Evolutionary conservation across 2,888 invertebrate species (phyloP), one percentile per base, ranked within the genome.

Genomic region (Hyposoter didymator): DNA sequence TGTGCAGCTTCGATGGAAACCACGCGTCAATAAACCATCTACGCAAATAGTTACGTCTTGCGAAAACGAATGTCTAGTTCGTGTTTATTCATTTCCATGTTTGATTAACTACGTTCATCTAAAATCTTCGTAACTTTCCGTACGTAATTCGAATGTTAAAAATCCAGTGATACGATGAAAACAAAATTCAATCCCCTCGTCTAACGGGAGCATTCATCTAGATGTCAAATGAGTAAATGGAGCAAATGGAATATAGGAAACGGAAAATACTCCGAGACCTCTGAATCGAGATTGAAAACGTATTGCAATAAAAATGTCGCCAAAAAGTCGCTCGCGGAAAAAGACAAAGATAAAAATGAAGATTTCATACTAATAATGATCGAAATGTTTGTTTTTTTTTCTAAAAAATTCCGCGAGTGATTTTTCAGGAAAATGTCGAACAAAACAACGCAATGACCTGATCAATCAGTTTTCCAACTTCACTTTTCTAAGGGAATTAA

Each of bases 1-100:
- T 70, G 69, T 22, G 28, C 3, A 59, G 67, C 43, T 39, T 78
- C 22, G 70, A 70, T 6, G 12, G 45, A 78, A 70, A 47, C 19
- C 32, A 8, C 10, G 14, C 78, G n/a, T 17, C 67, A 67, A 69
- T 32, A 55, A 78, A 55, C 43, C 2, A 45, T 78, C 78, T 78
- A 67, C 35, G 55, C 52, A 10, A 43, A 76, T 78, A 49, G 32
- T 49, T 8, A 19, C 19, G 12, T 19, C 22, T 39, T 3, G 49
- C 14, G 32, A 32, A 49, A 12, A 52, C 35, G 39, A 52, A 75
- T 35, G 12, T 64, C 52, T 67, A 67, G 55, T 74, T 59, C 39
- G 39, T 22, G 22, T 28, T 45, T 59, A 59, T 14, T 59, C 6
- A 22, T 10, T 2, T 59, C 28, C 5, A n/a, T 39, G 8, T 10